Conservation (phyloP, 2,797 vertebrate species). For the Dallia pectoralis region DNA sequence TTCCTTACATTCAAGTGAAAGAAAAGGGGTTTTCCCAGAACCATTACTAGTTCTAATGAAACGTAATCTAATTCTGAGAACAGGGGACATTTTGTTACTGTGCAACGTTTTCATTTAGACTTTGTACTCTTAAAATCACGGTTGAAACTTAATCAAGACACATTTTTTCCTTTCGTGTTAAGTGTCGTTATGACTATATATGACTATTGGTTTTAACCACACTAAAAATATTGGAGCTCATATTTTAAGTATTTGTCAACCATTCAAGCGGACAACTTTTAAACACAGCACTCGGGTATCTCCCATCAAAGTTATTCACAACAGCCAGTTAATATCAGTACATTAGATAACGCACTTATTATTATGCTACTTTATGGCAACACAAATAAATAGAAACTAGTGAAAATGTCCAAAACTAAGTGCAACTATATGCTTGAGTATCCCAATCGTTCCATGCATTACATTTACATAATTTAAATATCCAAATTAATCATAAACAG, state of each 20-base stretch:
- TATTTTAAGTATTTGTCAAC: neutral
- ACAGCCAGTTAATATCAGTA: neutral
- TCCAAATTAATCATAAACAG: neutral
- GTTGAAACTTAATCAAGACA: neutral
- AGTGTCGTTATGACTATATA: neutral
- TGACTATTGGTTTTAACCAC: neutral
- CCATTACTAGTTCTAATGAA: conserved; percentile 70
- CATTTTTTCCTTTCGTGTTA: conserved; percentile 3
- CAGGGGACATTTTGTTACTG: conserved; percentile 52
- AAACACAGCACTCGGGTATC: neutral
- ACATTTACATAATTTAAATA: neutral
- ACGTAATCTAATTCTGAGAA: conserved; percentile 71
- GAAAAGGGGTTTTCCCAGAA: conserved; percentile 73
- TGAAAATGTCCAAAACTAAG: neutral
- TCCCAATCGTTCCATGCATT: neutral
- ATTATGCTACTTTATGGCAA: neutral
- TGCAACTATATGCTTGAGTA: neutral
- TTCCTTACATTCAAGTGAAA: conserved; percentile 59
- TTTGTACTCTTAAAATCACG: neutral
- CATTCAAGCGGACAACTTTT: neutral
- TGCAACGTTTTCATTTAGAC: conserved; percentile 25
- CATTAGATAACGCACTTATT: neutral
- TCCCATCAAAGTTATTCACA: neutral
- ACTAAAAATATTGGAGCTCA: conserved; percentile 1
- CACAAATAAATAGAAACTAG: neutral